These are phyloP conservation scores for Anguilla anguilla DNA, from an alignment of 2,797 vertebrate species.

Conservation along the genomic window DNA sequence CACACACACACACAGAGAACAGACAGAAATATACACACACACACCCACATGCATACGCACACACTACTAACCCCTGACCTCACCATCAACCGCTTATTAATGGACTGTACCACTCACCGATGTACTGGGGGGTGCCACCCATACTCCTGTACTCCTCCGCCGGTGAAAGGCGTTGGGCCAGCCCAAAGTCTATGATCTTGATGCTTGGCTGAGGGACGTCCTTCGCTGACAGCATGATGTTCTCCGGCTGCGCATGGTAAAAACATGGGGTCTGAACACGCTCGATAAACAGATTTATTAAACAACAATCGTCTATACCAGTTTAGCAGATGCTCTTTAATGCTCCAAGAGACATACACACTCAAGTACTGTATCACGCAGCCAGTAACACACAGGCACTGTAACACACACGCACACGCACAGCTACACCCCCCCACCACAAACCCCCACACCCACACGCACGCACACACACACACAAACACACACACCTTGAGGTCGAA, in stretches of 20 bases:
- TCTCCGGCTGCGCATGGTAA: conserved; percentile 72
- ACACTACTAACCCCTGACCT: not conserved
- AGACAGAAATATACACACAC: no score
- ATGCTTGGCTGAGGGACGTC: conserved; percentile 59
- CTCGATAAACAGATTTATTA: not conserved
- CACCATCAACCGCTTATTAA: not conserved
- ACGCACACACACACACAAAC: not conserved
- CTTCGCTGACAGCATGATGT: conserved; percentile 79
- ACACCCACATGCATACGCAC: not conserved
- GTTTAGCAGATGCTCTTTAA: no score
- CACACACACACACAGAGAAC: not conserved
- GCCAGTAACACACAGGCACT: not conserved
- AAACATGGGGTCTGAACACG: not conserved
- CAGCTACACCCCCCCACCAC: not conserved
- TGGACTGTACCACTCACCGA: conserved; percentile 57
- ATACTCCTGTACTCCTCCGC: conserved; percentile 72
- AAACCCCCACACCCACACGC: not conserved
- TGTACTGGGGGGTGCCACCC: conserved; percentile 76
- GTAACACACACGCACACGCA: not conserved
- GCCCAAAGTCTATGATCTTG: conserved; percentile 81
- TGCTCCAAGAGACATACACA: no score
- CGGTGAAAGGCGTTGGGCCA: conserved; percentile 68
- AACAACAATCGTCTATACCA: no score
- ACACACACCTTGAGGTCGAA: conserved; percentile 79
- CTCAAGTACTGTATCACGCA: no score